Evolutionary conservation across 2,113 vertebrate species (phyloP).

Genomic region (Octodon degus): DNA sequence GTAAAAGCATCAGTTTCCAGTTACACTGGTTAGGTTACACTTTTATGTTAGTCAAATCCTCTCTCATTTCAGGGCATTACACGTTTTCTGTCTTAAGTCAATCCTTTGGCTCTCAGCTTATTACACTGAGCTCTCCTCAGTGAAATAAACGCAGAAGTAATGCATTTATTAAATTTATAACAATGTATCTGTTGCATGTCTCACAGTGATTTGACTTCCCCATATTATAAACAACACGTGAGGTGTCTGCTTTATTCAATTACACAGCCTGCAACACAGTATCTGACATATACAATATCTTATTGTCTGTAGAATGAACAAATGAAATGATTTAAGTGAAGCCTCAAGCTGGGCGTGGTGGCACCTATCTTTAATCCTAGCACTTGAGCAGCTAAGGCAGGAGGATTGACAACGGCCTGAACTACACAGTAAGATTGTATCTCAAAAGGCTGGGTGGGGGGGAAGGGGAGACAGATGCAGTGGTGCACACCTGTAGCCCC

Average conservation of each 20-base stretch:
- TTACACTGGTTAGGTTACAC: not conserved
- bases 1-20: not conserved
- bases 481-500: not conserved
- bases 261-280: not conserved
- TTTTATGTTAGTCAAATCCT: not conserved
- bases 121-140: constrained; percentile 17
- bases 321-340: not conserved
- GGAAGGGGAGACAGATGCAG: too few species aligned
- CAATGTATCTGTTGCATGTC: not conserved
- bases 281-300: not conserved
- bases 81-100: not conserved
- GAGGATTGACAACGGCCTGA: not conserved
- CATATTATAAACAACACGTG: not conserved
- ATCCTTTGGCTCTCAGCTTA: not conserved
- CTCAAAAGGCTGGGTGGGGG: not conserved
- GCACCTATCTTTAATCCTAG: not conserved
- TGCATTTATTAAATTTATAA: constrained; percentile 23
- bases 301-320: not conserved
- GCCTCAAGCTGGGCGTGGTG: not conserved
- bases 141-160: not conserved
- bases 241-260: constrained; percentile 13
- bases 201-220: not conserved
- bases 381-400: not conserved
- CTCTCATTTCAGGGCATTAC: not conserved
- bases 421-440: not conserved